A percentile compares a stretch with the other conserved stretches of the same genome.
phyloP scores from a whole-genome alignment of 2,113 vertebrate species.

The Cyanocitta stelleri region DNA sequence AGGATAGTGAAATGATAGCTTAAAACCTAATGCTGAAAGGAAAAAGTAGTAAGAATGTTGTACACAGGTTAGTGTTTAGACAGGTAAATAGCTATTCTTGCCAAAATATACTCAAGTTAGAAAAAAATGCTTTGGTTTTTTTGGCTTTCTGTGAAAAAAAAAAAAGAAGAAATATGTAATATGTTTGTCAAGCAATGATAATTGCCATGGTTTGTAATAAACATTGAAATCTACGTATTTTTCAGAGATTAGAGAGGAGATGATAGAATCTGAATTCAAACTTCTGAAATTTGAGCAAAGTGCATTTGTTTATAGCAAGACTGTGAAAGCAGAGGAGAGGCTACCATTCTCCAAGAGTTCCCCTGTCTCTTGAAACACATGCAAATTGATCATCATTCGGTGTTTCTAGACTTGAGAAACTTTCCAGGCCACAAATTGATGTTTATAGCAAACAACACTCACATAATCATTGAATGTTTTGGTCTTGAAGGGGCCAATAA shows the following conservation, averaged over 20 bases:
- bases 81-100: background rate
- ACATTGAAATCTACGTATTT: background rate
- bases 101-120: background rate
- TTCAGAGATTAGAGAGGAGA: background rate
- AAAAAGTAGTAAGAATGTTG: background rate
- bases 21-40: background rate
- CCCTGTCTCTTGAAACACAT: background rate
- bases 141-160: background rate
- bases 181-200: background rate
- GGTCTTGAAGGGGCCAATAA: background rate
- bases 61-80: background rate
- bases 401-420: background rate
- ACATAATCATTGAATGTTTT: background rate
- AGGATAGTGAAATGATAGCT: background rate
- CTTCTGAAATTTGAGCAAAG: rapidly evolving
- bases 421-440: background rate
- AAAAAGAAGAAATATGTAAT: background rate
- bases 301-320: background rate
- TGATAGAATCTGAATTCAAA: background rate
- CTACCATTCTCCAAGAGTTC: background rate
- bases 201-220: background rate
- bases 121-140: background rate
- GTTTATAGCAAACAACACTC: background rate
- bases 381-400: background rate
- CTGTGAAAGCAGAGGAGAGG: background rate